Evolutionary conservation across 2,888 invertebrate species (phyloP).

Genomic region (Ectemnius continuus): DNA sequence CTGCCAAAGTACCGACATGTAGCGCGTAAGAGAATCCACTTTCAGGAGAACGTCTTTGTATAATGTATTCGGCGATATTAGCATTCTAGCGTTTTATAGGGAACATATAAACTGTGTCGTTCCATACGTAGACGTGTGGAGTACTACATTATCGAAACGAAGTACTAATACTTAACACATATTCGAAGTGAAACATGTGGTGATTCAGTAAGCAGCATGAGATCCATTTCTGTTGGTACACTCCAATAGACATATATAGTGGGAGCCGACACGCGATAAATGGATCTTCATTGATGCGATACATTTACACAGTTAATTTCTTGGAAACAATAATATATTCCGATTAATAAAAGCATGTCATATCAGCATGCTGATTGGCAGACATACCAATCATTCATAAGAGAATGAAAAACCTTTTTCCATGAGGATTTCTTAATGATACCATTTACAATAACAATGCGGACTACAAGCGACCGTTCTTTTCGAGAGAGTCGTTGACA

Average conservation of each 20-base stretch:
- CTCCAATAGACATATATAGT: too few species aligned
- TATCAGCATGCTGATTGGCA: background rate
- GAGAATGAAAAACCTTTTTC: slow-evolving; percentile 11
- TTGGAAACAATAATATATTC: slow-evolving; percentile 5
- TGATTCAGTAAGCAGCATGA: slow-evolving; percentile 6
- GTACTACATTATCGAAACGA: slow-evolving; percentile 31
- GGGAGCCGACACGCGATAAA: background rate
- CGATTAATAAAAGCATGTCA: too few species aligned
- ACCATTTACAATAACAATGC: background rate
- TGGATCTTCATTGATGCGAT: slow-evolving; percentile 29
- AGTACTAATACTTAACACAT: slow-evolving; percentile 25
- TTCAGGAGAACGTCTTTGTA: slow-evolving; percentile 41
- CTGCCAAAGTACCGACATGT: slow-evolving; percentile 59
- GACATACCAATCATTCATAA: background rate
- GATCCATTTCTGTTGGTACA: slow-evolving; percentile 15
- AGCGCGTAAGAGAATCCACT: slow-evolving; percentile 40
- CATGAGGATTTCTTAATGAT: background rate
- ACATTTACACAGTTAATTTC: slow-evolving; percentile 21
- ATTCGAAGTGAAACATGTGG: slow-evolving; percentile 28
- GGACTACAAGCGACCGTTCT: slow-evolving; percentile 3
- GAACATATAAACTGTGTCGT: slow-evolving; percentile 52
- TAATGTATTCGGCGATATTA: slow-evolving; percentile 54
- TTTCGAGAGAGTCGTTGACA: slow-evolving; percentile 46
- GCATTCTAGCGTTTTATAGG: slow-evolving; percentile 56
- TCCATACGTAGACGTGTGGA: slow-evolving; percentile 51